Conservation (phyloP, 2,888 invertebrate genomes). For the Chalcis sispes region DNA sequence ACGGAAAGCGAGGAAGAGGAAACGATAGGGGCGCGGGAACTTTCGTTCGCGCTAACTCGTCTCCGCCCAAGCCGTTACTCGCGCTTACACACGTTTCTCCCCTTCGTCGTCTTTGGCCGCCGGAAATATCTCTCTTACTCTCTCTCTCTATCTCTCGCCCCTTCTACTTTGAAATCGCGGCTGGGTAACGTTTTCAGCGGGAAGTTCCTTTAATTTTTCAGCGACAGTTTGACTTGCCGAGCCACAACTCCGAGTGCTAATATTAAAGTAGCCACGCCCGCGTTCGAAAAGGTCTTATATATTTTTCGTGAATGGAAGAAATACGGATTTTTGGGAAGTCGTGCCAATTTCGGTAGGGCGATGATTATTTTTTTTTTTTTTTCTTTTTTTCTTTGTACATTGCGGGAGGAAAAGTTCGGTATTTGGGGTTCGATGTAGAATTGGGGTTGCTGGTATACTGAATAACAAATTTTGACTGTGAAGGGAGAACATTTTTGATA, state of each 20-base stretch:
- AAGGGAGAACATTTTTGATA: too few species aligned
- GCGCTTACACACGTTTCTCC: conserved; percentile 36
- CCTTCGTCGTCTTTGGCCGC: neutral
- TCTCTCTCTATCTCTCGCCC: neutral
- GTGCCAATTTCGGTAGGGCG: conserved; percentile 1
- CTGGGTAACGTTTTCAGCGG: conserved; percentile 15
- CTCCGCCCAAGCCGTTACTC: conserved; percentile 51
- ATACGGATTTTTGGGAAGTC: too few species aligned
- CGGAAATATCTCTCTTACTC: conserved; percentile 41
- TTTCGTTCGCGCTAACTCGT: neutral
- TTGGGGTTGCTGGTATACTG: too few species aligned
- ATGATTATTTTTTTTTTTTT: neutral
- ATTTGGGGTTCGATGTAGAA: too few species aligned
- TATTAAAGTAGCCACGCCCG: conserved; percentile 62
- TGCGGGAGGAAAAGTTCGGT: too few species aligned
- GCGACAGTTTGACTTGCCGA: conserved; percentile 60
- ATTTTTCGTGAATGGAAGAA: too few species aligned
- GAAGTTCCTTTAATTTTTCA: conserved; percentile 64
- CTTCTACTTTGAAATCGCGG: neutral
- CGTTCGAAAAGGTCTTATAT: conserved; percentile 34
- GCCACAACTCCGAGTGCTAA: too few species aligned
- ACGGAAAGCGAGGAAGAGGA: conserved; percentile 6
- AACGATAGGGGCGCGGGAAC: neutral
- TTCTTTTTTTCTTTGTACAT: neutral
- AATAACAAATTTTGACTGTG: too few species aligned